Evolutionary conservation across 2,888 invertebrate genomes (phyloP), one percentile per base, ranked within the genome.

Genomic region (Nephrotoma appendiculata): DNA sequence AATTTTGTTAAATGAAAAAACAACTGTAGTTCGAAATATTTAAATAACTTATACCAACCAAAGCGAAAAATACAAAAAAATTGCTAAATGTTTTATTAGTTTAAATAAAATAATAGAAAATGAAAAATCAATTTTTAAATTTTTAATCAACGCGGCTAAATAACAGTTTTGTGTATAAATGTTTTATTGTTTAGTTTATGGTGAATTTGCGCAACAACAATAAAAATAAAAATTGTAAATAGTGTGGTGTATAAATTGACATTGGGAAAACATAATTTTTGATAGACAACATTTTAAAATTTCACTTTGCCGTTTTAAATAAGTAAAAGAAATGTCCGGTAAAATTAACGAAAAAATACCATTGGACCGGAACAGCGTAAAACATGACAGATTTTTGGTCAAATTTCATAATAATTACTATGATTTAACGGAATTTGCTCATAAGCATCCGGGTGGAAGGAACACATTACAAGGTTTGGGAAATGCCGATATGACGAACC

Each of bases 381-480:
- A 31, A 71, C 2, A 11, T 31, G 48, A 89, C 3, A 89, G 89
- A 87, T 89, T 90, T 86, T 89, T 92, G 19, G 91, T 92, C 0
- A 90, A 90, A 88, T 93, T 92, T 89, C 91, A 92, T 87, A 92
- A 92, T 7, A 91, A 93, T 52, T 91, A 90, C 86, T 96, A 96
- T 91, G 94, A 96, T 89, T 92, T 96, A 86, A 91, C 93, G 85
- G 90, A 92, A 48, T 96, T 96, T 89, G 89, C 95, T 86, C 93
- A 93, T 86, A 94, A 95, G 89, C 96, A 96, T 90, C 96, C 96
- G 0, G 96, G 96, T 0, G 96, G 96, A 0, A 90, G 93, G 0
- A 94, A 94, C 89, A 94, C 94, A 1, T 90, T 96, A 0, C 91
- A 92, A 44, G 90, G 90, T 1, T 88, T 91, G 2, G 88, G 89